phyloP scores from a whole-genome alignment of 2,113 vertebrate species.

The Origma solitaria region DNA sequence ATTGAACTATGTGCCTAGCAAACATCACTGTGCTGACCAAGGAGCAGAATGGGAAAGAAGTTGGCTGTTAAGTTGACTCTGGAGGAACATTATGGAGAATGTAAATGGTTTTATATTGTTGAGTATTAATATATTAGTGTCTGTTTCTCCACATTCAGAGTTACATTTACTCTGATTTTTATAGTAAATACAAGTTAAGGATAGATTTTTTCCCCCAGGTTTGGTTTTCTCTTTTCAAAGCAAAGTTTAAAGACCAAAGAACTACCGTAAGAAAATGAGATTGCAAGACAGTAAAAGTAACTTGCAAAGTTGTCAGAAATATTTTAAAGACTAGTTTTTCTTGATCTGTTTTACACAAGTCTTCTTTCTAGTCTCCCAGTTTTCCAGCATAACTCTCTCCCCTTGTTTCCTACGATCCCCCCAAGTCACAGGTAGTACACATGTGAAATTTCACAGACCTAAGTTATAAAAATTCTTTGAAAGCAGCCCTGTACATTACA shows the following conservation, averaged over 20 bases:
- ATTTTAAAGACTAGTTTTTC: neutral
- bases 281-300: neutral
- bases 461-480: constrained; percentile 68
- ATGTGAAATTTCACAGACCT: neutral
- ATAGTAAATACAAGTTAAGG: neutral
- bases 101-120: neutral
- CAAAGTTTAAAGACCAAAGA: neutral
- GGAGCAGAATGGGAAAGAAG: neutral
- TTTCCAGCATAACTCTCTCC: neutral
- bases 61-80: neutral
- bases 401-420: neutral
- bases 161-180: neutral
- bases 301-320: neutral
- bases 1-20: neutral
- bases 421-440: fast-evolving
- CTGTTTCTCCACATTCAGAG: neutral
- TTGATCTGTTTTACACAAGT: neutral
- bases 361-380: neutral
- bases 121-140: neutral
- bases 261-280: neutral
- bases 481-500: constrained; percentile 55
- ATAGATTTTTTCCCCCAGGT: neutral
- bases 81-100: neutral
- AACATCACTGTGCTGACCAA: neutral
- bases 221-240: neutral